Conservation (phyloP, 2,888 invertebrate genomes). For the Spodoptera picta region DNA sequence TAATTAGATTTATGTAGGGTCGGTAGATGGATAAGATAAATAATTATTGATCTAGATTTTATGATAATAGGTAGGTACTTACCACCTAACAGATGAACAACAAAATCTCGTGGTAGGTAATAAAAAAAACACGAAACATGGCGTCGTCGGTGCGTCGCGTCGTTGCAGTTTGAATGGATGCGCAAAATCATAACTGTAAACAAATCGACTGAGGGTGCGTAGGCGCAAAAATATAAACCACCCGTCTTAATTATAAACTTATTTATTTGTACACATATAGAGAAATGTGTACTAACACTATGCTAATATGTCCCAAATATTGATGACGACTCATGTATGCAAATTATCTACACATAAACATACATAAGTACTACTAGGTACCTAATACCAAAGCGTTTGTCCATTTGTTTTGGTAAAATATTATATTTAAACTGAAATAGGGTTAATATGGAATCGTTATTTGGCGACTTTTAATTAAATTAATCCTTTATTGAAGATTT, state of each 20-base stretch:
- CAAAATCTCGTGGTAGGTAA: no score
- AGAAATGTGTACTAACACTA: slow-evolving; percentile 20
- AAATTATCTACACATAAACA: slow-evolving; percentile 22
- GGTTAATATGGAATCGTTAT: slow-evolving; percentile 3
- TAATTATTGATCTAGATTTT: neutral
- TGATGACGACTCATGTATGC: slow-evolving; percentile 26
- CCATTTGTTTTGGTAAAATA: slow-evolving; percentile 22
- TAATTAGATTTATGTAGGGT: no score
- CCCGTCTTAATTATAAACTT: slow-evolving; percentile 13
- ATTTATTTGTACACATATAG: slow-evolving; percentile 31
- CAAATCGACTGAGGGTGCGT: slow-evolving; percentile 10
- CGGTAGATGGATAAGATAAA: neutral
- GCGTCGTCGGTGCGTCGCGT: no score
- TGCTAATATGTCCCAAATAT: slow-evolving; percentile 29
- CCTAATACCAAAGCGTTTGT: slow-evolving; percentile 7
- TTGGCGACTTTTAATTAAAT: no score
- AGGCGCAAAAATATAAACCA: slow-evolving; percentile 16
- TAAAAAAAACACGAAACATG: no score
- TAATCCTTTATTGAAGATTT: no score
- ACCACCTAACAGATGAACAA: no score
- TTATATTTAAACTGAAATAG: slow-evolving; percentile 16
- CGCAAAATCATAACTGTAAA: slow-evolving; percentile 17
- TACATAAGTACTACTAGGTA: slow-evolving; percentile 4
- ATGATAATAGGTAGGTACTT: no score
- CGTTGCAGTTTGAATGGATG: slow-evolving; percentile 1